These are phyloP conservation scores for Xyliphius kryptos DNA, from an alignment of 2,113 vertebrate genomes.

Conservation along the genomic window DNA sequence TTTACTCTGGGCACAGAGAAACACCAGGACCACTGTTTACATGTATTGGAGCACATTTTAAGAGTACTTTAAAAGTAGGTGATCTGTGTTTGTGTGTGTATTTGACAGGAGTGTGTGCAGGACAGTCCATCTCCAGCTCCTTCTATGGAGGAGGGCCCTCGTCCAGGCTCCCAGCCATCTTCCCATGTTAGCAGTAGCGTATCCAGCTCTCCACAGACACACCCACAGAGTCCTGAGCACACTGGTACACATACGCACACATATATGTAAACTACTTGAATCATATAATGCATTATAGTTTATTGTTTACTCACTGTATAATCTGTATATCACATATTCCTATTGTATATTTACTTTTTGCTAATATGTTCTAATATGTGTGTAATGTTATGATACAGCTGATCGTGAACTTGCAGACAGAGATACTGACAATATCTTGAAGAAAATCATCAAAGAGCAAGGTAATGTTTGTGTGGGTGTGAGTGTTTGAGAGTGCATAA, in stretches of 20 bases:
- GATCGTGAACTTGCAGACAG: constrained; percentile 70
- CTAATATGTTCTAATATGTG: too few relatives aligned
- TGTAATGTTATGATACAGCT: constrained; percentile 65
- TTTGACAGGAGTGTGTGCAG: constrained; percentile 37
- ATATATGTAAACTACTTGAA: not conserved
- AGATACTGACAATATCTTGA: constrained; percentile 69
- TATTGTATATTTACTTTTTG: constrained; percentile 4
- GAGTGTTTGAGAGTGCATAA: too few relatives aligned
- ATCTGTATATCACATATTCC: too few relatives aligned
- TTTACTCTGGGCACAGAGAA: not conserved
- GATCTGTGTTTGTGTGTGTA: constrained; percentile 5
- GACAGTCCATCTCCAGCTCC: constrained; percentile 42
- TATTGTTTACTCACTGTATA: too few relatives aligned
- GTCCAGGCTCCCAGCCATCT: constrained; percentile 40
- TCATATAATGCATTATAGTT: too few relatives aligned
- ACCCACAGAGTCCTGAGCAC: constrained; percentile 38
- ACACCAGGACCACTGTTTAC: too few relatives aligned
- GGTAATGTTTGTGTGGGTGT: too few relatives aligned
- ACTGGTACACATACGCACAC: constrained; percentile 22
- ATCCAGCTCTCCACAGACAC: constrained; percentile 40
- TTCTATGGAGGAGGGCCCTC: constrained; percentile 40
- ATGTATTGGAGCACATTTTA: too few relatives aligned
- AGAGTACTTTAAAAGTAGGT: too few relatives aligned
- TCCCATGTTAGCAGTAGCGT: constrained; percentile 42
- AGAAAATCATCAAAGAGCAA: constrained; percentile 78